These are phyloP conservation scores for Dicycla oo DNA, from an alignment of 2,888 invertebrate species.

Conservation along the genomic window DNA sequence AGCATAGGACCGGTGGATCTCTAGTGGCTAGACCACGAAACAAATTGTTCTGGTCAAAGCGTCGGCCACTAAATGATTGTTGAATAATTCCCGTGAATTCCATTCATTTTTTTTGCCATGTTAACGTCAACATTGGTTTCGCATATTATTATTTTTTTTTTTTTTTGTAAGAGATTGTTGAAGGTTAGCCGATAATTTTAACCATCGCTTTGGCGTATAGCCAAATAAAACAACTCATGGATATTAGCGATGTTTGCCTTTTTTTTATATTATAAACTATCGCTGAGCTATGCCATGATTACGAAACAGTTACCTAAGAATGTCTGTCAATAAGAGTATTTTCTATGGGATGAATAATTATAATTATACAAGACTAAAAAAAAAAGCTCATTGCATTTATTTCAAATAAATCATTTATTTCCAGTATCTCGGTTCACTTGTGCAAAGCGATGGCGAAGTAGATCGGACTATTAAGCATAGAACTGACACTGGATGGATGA, in stretches of 20 bases:
- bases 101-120: constrained; percentile 17
- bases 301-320: constrained; percentile 11
- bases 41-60: not conserved
- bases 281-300: constrained; percentile 18
- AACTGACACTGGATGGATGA: no score
- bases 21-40: not conserved
- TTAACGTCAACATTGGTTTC: constrained; percentile 33
- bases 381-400: no score
- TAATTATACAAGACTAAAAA: no score
- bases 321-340: not conserved
- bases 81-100: constrained; percentile 22
- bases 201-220: constrained; percentile 36
- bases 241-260: constrained; percentile 18
- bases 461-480: no score
- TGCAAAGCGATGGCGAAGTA: no score
- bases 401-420: no score
- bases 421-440: no score
- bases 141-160: no score
- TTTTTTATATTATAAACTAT: constrained; percentile 29
- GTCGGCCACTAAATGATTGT: not conserved
- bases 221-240: constrained; percentile 37
- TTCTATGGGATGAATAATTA: not conserved
- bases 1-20: not conserved
- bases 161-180: constrained; percentile 20
- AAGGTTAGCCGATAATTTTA: constrained; percentile 55